Base-by-base conservation (phyloP, 2,888 invertebrate genomes). In the Tridacna gigas region DNA sequence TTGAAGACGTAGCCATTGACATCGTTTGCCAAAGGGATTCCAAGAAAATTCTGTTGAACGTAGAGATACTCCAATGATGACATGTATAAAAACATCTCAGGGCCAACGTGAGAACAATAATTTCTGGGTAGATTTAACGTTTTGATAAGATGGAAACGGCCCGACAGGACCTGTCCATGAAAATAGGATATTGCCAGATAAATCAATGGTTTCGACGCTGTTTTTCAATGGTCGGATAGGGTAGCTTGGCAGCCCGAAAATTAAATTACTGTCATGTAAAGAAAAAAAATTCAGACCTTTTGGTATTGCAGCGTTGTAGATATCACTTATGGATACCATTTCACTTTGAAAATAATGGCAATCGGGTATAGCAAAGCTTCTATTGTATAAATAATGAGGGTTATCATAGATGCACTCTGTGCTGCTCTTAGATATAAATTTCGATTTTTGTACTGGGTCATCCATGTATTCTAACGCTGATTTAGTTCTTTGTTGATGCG, bases 31-130 rank as follows among this genome's bases (percentile, higher is more conserved):
- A 82, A 63, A 12, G 51, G 11, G 13, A 60, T 5, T 18, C 86
- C 86, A 15, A 86, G 25, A 26, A 60, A 63, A 47, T 86, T 86
- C 15, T 63, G 28, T 12, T 74, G 77, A n/a, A 77, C 18, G n/a
- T 79, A 65, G 13, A 86, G 56, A 25, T 28, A 48, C 65, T 74
- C 67, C 0, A 86, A 7, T 5, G 28, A 69, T 22, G 47, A 9
- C 37, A 78, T 26, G 0, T 7, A 25, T 11, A 13, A 45, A 48
- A 86, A 81, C 26, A 76, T 66, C 12, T 47, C 18, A 25, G n/a
- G 18, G 37, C 48, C 0, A 37, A 80, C 63, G 47, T 51, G 4
- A 26, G 71, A 28, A 26, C 78, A 76, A 26, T 66, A 66, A 61
- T 80, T 80, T 37, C 63, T 61, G 22, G 86, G 83, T 22, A 86